Percentiles rank a stretch among this genome's conserved stretches.
Conservation (phyloP, 30 jellyfish, hydroid and myxozoan genomes). For the Turritopsis dohrnii region DNA sequence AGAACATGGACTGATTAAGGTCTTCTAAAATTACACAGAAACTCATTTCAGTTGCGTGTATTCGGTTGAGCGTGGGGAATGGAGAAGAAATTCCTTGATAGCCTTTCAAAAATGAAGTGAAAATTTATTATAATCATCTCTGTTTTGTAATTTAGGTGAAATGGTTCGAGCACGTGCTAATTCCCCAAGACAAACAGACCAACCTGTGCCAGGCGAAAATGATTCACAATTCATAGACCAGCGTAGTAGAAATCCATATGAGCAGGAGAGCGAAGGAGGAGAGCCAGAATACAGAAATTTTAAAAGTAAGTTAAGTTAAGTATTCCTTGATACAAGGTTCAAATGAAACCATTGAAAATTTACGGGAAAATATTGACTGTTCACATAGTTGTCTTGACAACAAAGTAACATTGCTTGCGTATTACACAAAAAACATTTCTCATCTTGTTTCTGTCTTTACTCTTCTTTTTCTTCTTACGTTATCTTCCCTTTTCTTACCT, state of each 20-base stretch:
- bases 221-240: not conserved
- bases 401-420: not conserved
- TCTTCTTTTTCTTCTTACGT: too few relatives aligned
- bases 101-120: too few relatives aligned
- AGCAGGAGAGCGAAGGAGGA: conserved; percentile 1
- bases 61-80: too few relatives aligned
- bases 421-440: not conserved
- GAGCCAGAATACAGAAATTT: conserved; percentile 5
- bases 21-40: too few relatives aligned
- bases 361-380: not conserved
- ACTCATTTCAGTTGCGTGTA: too few relatives aligned
- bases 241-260: not conserved
- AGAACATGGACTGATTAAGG: too few relatives aligned
- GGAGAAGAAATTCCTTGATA: too few relatives aligned
- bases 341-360: not conserved
- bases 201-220: not conserved
- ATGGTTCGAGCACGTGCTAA: not conserved
- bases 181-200: not conserved
- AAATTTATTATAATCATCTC: too few relatives aligned
- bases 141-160: not conserved
- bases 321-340: too few relatives aligned
- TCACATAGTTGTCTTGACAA: not conserved
- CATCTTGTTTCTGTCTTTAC: not conserved
- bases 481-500: too few relatives aligned
- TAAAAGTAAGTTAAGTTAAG: not conserved